These are phyloP conservation scores for Triplophysa yarkandensis DNA, from an alignment of 2,797 vertebrate species.

Conservation along the genomic window DNA sequence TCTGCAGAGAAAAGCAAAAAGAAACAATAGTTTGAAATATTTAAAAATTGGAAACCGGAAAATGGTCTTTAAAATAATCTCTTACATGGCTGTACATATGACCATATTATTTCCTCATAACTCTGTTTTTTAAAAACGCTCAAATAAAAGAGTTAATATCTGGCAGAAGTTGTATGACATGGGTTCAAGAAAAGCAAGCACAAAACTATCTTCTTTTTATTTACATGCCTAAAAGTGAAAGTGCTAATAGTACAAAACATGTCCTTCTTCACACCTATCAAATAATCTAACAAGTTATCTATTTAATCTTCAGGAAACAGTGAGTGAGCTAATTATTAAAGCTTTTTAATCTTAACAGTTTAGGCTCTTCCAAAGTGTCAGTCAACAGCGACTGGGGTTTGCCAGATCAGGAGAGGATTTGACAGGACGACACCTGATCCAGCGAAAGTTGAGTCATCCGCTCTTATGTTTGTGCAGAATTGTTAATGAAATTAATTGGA, in stretches of 20 bases:
- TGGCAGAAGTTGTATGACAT: no score
- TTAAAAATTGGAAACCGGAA: no score
- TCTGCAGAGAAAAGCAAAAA: no score
- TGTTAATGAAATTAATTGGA: conserved; percentile 49
- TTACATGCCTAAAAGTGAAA: neutral
- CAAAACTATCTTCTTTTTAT: neutral
- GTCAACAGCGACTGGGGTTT: neutral
- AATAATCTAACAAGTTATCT: no score
- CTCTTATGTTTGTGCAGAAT: conserved; percentile 41
- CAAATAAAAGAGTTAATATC: no score
- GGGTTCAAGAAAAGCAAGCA: conserved; percentile 1
- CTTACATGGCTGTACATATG: no score
- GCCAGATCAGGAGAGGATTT: neutral
- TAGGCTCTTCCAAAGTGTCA: neutral
- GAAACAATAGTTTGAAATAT: no score
- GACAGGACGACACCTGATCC: conserved; percentile 32
- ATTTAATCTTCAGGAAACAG: neutral
- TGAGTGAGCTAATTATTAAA: neutral
- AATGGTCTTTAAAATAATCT: no score
- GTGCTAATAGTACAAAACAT: neutral
- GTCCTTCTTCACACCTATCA: no score
- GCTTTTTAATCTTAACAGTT: neutral
- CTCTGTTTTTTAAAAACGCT: no score
- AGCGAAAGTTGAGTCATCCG: conserved; percentile 41
- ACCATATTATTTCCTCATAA: no score